These are phyloP conservation scores for Bungarus multicinctus DNA, from an alignment of 2,113 vertebrate species.

Conservation along the genomic window DNA sequence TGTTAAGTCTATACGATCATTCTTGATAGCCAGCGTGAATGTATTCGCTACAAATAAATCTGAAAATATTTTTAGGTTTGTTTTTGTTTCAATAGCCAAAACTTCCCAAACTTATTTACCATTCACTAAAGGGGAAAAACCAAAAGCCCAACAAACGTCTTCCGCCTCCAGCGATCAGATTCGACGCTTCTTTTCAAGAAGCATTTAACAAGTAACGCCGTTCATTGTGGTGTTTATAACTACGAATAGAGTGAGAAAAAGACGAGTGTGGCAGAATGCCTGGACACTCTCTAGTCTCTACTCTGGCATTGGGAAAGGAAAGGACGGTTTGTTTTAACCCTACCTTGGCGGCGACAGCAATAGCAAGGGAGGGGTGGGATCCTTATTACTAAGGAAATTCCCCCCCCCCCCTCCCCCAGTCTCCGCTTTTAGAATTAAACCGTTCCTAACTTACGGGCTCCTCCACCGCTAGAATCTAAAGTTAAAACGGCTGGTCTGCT, in stretches of 20 bases:
- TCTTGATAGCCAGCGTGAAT: not conserved
- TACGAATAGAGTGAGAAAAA: slow-evolving; percentile 40
- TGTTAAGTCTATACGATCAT: not conserved
- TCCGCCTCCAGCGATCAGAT: not conserved
- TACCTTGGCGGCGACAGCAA: not conserved
- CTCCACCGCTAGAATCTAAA: slow-evolving; percentile 26
- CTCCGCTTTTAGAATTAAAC: not conserved
- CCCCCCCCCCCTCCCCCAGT: not conserved
- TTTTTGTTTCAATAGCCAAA: not conserved
- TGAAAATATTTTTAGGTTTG: slow-evolving; percentile 24
- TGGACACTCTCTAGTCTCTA: slow-evolving; percentile 1
- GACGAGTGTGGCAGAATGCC: slow-evolving; percentile 35
- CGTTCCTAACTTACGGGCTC: slow-evolving; percentile 11
- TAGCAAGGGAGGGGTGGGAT: slow-evolving; percentile 20
- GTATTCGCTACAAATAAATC: not conserved
- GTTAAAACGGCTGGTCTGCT: slow-evolving; percentile 33
- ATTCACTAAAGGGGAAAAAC: not conserved
- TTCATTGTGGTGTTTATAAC: slow-evolving; percentile 39
- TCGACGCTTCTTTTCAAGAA: slow-evolving; percentile 16
- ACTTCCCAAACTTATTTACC: slow-evolving; percentile 34
- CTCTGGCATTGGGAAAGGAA: slow-evolving; percentile 30
- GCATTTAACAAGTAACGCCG: slow-evolving; percentile 26
- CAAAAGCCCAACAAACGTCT: not conserved
- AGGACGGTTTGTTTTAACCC: slow-evolving; percentile 37
- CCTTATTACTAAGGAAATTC: not conserved